Evolutionary conservation across 2,797 vertebrate species (phyloP).

Genomic region (Euthynnus affinis): DNA sequence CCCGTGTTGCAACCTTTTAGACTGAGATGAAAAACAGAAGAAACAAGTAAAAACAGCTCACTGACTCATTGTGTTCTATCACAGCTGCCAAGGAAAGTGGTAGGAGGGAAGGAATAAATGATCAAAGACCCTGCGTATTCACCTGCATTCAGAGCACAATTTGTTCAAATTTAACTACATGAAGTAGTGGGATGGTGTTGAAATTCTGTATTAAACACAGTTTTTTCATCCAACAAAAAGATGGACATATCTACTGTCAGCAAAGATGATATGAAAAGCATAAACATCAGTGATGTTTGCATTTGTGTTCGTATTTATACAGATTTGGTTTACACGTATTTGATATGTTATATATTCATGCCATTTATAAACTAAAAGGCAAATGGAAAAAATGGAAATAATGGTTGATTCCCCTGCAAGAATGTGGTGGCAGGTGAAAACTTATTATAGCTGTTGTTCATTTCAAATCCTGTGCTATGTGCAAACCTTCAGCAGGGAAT

Average conservation of each 20-base stretch:
- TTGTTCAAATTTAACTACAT: constrained; percentile 61
- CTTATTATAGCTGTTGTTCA: neutral
- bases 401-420: neutral
- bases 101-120: constrained; percentile 62
- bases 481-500: neutral
- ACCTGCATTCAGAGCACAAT: constrained; percentile 58
- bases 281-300: constrained; percentile 4
- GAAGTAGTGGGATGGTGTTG: constrained; percentile 15
- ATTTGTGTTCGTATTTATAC: neutral
- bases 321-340: neutral
- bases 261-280: neutral
- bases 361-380: neutral
- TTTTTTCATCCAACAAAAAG: neutral
- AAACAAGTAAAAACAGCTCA: constrained; percentile 51
- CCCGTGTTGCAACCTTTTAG: constrained; percentile 15
- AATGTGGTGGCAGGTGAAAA: neutral
- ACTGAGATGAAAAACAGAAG: constrained; percentile 28
- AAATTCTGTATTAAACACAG: neutral
- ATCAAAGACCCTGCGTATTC: constrained; percentile 53
- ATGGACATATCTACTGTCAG: neutral
- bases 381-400: neutral
- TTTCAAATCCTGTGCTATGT: neutral
- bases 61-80: constrained; percentile 60
- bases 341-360: neutral
- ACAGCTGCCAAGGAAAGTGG: constrained; percentile 54